Evolutionary conservation across 2,797 vertebrate species (phyloP).

Genomic region (Threskiornis aethiopicus): DNA sequence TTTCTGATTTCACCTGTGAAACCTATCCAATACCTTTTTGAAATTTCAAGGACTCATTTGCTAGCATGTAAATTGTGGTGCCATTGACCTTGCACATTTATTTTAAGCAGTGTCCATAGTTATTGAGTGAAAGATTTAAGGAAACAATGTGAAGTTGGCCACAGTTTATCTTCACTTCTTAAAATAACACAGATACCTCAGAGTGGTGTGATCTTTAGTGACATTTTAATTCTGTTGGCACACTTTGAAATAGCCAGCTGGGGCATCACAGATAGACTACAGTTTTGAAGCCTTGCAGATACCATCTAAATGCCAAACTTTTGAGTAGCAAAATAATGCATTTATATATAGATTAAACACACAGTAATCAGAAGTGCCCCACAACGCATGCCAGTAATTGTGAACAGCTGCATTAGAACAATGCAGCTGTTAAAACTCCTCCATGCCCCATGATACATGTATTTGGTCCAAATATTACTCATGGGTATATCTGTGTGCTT

Average conservation of each 20-base stretch:
- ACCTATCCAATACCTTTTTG: not conserved
- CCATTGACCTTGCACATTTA: conserved; percentile 42
- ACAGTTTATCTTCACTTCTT: conserved; percentile 71
- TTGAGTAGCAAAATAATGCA: not conserved
- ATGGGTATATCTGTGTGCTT: not conserved
- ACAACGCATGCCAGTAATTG: not conserved
- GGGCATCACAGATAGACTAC: conserved; percentile 19
- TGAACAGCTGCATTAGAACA: conserved; percentile 30
- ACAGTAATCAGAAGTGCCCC: not conserved
- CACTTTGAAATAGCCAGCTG: conserved; percentile 40
- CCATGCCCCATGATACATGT: not conserved
- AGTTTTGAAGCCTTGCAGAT: conserved; percentile 35
- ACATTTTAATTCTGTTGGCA: conserved; percentile 60
- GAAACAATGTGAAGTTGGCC: conserved; percentile 66
- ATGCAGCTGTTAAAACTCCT: conserved; percentile 2
- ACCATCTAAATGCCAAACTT: conserved; percentile 31
- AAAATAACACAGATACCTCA: conserved; percentile 72
- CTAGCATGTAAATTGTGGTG: not conserved
- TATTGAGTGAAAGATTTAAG: conserved; percentile 49
- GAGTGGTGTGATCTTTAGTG: conserved; percentile 56
- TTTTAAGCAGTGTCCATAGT: conserved; percentile 61
- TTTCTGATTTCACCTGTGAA: not conserved
- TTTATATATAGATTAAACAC: conserved; percentile 41
- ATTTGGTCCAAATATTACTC: not conserved
- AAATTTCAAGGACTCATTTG: not conserved